These are phyloP conservation scores for Telmatochromis brichardi DNA, from an alignment of 2,113 vertebrate species.

Conservation along the genomic window DNA sequence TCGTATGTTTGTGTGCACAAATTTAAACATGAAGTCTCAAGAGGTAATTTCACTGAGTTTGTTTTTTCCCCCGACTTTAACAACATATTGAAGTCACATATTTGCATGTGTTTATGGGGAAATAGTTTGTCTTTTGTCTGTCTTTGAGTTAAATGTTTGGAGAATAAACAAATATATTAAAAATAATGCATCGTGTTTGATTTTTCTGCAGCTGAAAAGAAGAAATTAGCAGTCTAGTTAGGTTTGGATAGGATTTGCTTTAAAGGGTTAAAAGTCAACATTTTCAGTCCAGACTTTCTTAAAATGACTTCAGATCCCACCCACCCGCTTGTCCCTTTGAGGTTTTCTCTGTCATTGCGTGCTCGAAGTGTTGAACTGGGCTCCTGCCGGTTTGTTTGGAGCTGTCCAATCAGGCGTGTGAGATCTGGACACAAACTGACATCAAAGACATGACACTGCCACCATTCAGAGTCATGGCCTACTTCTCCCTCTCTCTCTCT, in stretches of 20 bases:
- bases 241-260: not conserved
- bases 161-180: conserved; percentile 28
- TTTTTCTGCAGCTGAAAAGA: not conserved
- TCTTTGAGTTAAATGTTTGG: conserved; percentile 31
- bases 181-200: not conserved
- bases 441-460: conserved; percentile 64
- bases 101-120: not conserved
- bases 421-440: conserved; percentile 47
- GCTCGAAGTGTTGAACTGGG: conserved; percentile 29
- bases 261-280: not conserved
- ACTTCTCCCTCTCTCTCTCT: conserved; percentile 22
- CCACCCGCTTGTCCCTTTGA: not conserved
- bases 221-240: not conserved
- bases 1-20: not conserved
- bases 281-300: not conserved
- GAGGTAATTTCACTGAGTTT: conserved; percentile 52
- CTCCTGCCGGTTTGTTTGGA: conserved; percentile 47
- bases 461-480: conserved; percentile 64
- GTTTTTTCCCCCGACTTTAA: not conserved
- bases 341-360: conserved; percentile 28
- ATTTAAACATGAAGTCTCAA: conserved; percentile 38
- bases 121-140: not conserved
- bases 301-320: not conserved
- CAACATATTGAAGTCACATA: conserved; percentile 11
- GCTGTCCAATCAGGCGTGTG: conserved; percentile 46